Evolutionary conservation across 2,797 vertebrate species (phyloP).

Genomic region (Ctenochaetus hawaiiensis): DNA sequence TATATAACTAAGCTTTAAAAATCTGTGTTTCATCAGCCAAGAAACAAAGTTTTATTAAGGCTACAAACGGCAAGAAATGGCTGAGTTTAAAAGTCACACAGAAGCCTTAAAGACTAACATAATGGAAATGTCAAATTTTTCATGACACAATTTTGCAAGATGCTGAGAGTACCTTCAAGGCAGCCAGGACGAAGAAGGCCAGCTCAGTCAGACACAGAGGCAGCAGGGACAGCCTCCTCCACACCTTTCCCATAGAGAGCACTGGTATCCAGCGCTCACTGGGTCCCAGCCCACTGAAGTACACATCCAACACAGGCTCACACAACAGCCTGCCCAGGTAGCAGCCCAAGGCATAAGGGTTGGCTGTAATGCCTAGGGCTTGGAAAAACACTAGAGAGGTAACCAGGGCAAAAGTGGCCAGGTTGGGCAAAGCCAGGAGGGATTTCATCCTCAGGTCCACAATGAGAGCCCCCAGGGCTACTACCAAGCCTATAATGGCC

Average conservation of each 20-base stretch:
- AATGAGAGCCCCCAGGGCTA: constrained; percentile 91
- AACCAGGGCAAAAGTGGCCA: constrained; percentile 89
- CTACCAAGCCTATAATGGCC: constrained; percentile 90
- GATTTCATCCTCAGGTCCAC: constrained; percentile 97
- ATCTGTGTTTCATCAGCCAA: background rate
- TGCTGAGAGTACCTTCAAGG: constrained; percentile 74
- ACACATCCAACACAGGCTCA: constrained; percentile 94
- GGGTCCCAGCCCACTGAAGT: constrained; percentile 94
- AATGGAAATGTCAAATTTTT: constrained; percentile 15
- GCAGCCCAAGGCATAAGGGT: constrained; percentile 94
- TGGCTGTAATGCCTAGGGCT: constrained; percentile 88
- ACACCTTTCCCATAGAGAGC: constrained; percentile 90
- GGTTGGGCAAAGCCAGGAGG: constrained; percentile 91
- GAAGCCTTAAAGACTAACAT: constrained; percentile 6
- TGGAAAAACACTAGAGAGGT: constrained; percentile 91
- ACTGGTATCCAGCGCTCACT: constrained; percentile 95
- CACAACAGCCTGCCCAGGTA: constrained; percentile 93
- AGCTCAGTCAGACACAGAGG: constrained; percentile 89
- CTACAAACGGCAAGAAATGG: background rate
- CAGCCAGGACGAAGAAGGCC: constrained; percentile 76
- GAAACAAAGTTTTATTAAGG: background rate
- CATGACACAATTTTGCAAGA: background rate
- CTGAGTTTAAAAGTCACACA: background rate
- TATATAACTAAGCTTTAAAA: background rate
- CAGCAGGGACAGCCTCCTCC: constrained; percentile 92